Conservation (phyloP, 1,140 invertebrate genomes). For the Agraylea sexmaculata region DNA sequence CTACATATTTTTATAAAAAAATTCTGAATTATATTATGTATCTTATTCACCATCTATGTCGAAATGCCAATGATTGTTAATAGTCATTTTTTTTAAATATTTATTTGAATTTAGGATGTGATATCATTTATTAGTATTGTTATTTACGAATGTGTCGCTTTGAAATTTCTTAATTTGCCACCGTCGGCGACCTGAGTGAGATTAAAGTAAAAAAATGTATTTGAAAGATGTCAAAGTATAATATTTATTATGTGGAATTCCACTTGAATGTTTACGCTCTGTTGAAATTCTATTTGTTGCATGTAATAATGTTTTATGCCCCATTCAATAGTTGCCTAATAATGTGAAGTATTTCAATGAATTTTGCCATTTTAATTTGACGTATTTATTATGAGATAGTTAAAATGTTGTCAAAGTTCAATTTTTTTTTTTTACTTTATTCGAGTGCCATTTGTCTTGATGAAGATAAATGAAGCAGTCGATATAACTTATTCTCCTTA, state of each 20-base stretch:
- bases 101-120: background rate
- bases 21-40: slow-evolving; percentile 1
- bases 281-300: background rate
- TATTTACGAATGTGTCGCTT: too few species aligned
- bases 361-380: slow-evolving; percentile 20
- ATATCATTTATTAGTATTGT: background rate
- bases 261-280: background rate
- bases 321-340: background rate
- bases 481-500: background rate
- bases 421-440: background rate
- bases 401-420: slow-evolving; percentile 20
- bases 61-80: background rate
- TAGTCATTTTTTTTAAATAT: background rate
- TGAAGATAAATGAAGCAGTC: background rate
- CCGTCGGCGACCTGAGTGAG: background rate
- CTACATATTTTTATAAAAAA: slow-evolving; percentile 3
- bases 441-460: background rate
- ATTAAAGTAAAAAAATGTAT: slow-evolving; percentile 1
- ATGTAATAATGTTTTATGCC: slow-evolving; percentile 1
- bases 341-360: slow-evolving; percentile 5
- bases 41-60: background rate
- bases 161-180: too few species aligned
- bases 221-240: slow-evolving; percentile 4
- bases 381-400: slow-evolving; percentile 7
- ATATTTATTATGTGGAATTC: background rate